phyloP scores from a whole-genome alignment of 2,888 invertebrate species.

The Brenthis ino region DNA sequence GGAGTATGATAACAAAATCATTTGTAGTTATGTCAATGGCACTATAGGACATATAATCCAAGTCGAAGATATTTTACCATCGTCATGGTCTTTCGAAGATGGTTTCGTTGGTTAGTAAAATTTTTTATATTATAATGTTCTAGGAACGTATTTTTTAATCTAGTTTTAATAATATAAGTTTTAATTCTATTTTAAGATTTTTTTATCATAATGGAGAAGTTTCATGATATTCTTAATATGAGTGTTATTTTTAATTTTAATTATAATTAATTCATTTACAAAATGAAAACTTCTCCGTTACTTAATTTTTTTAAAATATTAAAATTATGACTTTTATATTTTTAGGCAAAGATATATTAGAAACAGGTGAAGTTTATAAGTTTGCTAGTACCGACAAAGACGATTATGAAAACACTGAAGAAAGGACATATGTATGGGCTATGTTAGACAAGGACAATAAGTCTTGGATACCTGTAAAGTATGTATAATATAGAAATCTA shows the following conservation, averaged over 20 bases:
- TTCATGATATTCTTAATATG: too few species aligned
- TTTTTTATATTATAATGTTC: neutral
- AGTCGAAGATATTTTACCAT: constrained; percentile 43
- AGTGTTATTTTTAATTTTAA: neutral
- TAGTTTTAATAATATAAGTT: neutral
- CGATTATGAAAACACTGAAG: constrained; percentile 30
- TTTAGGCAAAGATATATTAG: constrained; percentile 51
- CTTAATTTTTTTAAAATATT: neutral
- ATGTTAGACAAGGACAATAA: constrained; percentile 39
- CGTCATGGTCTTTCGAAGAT: constrained; percentile 39
- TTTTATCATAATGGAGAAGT: too few species aligned
- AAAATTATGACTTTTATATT: too few species aligned
- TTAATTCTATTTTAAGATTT: too few species aligned
- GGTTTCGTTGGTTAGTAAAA: constrained; percentile 44
- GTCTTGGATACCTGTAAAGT: constrained; percentile 62
- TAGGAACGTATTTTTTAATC: neutral
- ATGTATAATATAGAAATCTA: constrained; percentile 18
- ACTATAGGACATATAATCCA: neutral
- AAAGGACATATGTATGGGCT: constrained; percentile 54
- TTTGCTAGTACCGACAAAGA: constrained; percentile 41
- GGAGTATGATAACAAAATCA: constrained; percentile 37
- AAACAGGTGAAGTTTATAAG: constrained; percentile 48
- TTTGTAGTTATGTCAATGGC: constrained; percentile 41
- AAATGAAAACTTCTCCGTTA: too few species aligned
- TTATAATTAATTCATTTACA: neutral